These are phyloP conservation scores for Pocillopora grandis DNA, from an alignment of 92 coral and sea anemone species.

Conservation along the genomic window DNA sequence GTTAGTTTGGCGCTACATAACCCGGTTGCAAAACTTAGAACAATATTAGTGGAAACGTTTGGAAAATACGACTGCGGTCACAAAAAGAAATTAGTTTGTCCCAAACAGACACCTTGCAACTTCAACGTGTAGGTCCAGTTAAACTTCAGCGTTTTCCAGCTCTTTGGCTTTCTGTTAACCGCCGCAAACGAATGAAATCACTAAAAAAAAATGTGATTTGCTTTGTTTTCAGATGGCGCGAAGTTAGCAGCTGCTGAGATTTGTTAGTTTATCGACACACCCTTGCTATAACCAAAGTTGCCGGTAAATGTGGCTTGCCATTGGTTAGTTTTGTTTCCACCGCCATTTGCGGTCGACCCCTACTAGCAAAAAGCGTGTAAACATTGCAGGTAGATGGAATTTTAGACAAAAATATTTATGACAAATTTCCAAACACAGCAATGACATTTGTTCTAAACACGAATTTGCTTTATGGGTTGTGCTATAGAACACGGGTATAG, in stretches of 20 bases:
- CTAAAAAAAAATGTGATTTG: not conserved
- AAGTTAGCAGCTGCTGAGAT: conserved; percentile 6
- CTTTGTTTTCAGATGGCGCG: not conserved
- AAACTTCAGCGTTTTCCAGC: not conserved
- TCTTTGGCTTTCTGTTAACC: not conserved
- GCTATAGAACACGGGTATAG: too few species aligned
- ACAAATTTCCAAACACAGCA: not conserved
- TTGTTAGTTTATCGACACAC: not conserved
- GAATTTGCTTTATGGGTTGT: not conserved
- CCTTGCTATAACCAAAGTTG: not conserved
- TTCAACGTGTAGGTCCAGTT: not conserved
- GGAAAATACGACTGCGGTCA: not conserved
- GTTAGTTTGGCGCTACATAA: too few species aligned
- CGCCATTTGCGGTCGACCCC: conserved; percentile 7
- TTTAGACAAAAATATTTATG: conserved; percentile 21
- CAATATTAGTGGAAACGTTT: not conserved
- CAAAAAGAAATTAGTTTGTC: not conserved
- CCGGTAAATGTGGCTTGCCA: not conserved
- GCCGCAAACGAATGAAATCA: not conserved
- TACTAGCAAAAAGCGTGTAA: conserved; percentile 16
- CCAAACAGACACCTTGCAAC: too few species aligned
- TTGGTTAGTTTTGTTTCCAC: conserved; percentile 1
- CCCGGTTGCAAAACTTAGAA: too few species aligned
- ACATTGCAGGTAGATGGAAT: conserved; percentile 25
- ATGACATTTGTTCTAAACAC: not conserved